Evolutionary conservation across 1,140 invertebrate genomes (phyloP).

Genomic region (Periplaneta americana): DNA sequence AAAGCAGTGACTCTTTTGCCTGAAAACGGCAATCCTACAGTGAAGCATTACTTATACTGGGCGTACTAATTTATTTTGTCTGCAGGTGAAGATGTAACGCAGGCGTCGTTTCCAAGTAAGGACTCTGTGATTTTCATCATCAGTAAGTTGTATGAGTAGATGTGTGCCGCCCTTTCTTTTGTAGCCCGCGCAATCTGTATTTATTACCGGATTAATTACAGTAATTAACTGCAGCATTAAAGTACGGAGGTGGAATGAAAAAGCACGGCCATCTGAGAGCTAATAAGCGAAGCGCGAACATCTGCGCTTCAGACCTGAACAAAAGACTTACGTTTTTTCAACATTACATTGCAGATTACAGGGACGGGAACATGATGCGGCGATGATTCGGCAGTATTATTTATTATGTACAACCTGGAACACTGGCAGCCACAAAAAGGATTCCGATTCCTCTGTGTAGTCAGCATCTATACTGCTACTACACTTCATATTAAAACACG

Average conservation of each 20-base stretch:
- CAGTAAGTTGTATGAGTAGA: too few relatives aligned
- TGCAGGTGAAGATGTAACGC: neutral
- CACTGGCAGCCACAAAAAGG: neutral
- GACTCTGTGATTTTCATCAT: neutral
- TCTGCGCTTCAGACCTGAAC: neutral
- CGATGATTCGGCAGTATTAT: neutral
- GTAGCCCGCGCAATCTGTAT: neutral
- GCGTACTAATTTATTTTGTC: too few relatives aligned
- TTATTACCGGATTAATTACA: neutral
- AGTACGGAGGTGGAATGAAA: neutral
- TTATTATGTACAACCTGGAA: neutral
- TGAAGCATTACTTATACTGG: too few relatives aligned
- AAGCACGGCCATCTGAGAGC: neutral
- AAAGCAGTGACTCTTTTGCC: too few relatives aligned
- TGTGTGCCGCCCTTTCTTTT: too few relatives aligned
- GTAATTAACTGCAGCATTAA: neutral
- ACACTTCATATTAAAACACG: too few relatives aligned
- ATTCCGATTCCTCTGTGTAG: too few relatives aligned
- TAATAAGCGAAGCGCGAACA: neutral
- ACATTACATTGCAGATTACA: neutral
- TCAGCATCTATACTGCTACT: too few relatives aligned
- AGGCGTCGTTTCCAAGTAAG: neutral
- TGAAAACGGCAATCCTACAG: too few relatives aligned
- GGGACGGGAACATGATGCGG: neutral
- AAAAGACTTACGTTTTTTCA: too few relatives aligned